phyloP scores from a whole-genome alignment of 2,797 vertebrate genomes.

The Argya squamiceps region DNA sequence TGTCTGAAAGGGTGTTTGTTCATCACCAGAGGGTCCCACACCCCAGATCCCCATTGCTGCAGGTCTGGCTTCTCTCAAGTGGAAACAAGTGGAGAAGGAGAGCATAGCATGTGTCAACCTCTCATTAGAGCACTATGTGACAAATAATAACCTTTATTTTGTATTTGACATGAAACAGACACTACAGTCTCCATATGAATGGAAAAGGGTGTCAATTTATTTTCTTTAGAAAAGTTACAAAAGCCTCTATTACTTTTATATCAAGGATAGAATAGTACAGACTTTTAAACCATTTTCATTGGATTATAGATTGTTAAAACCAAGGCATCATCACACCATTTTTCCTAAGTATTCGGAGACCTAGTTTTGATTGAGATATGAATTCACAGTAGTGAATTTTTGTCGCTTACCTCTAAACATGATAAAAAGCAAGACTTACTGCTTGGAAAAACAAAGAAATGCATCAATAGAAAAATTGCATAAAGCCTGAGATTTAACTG shows the following conservation, averaged over 20 bases:
- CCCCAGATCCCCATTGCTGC: fast-evolving
- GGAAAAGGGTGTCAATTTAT: neutral
- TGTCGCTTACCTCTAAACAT: neutral
- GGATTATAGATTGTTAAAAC: neutral
- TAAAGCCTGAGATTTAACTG: neutral
- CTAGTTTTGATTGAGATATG: neutral
- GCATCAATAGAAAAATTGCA: neutral
- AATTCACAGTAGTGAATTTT: neutral
- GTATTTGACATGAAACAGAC: neutral
- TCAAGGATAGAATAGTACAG: neutral
- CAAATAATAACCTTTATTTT: neutral
- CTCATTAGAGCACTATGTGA: neutral
- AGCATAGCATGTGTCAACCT: fast-evolving
- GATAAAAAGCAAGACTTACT: neutral
- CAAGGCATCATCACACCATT: neutral
- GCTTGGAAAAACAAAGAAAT: neutral
- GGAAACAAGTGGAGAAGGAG: neutral
- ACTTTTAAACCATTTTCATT: neutral
- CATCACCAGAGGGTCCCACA: neutral
- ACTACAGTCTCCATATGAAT: neutral
- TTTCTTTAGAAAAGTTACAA: neutral
- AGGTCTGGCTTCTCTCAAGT: neutral
- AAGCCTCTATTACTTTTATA: neutral
- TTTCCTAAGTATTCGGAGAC: neutral
- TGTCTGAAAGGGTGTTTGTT: neutral